Conservation (phyloP, 2,113 vertebrate genomes). For the Trogon surrucura region DNA sequence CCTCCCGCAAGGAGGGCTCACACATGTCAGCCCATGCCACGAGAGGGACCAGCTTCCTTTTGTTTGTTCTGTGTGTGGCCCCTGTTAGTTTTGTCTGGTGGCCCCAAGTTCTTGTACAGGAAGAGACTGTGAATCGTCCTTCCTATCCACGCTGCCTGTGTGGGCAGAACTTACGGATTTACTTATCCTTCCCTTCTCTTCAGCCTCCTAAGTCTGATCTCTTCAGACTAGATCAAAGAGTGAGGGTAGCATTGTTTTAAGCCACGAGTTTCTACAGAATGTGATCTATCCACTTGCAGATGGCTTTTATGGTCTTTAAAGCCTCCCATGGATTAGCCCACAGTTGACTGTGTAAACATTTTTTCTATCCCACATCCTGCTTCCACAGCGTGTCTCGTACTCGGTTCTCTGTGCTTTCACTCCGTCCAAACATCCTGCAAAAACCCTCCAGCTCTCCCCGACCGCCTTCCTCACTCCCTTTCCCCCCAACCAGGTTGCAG, state of each 20-base stretch:
- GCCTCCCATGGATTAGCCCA: constrained; percentile 27
- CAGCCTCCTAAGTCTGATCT: not conserved
- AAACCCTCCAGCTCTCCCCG: not conserved
- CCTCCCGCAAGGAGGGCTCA: not conserved
- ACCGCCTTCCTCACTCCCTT: not conserved
- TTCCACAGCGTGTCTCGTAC: constrained; percentile 2
- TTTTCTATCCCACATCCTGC: constrained; percentile 56
- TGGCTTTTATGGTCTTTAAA: constrained; percentile 32
- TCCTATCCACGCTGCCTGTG: not conserved
- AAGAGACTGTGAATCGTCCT: not conserved
- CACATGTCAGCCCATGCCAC: not conserved
- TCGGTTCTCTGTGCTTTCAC: not conserved
- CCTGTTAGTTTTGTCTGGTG: not conserved
- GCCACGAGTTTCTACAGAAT: constrained; percentile 2
- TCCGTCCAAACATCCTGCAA: constrained; percentile 58
- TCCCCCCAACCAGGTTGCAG: not conserved
- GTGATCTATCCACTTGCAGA: constrained; percentile 18
- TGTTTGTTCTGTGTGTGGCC: not conserved
- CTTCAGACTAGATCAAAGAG: constrained; percentile 8
- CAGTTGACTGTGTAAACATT: constrained; percentile 22
- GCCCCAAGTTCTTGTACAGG: not conserved
- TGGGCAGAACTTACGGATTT: not conserved
- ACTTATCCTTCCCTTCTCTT: not conserved
- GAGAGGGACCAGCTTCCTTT: not conserved
- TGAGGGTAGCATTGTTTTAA: not conserved